Conservation (phyloP, 2,113 vertebrate species). For the Anarhynchus alexandrinus region DNA sequence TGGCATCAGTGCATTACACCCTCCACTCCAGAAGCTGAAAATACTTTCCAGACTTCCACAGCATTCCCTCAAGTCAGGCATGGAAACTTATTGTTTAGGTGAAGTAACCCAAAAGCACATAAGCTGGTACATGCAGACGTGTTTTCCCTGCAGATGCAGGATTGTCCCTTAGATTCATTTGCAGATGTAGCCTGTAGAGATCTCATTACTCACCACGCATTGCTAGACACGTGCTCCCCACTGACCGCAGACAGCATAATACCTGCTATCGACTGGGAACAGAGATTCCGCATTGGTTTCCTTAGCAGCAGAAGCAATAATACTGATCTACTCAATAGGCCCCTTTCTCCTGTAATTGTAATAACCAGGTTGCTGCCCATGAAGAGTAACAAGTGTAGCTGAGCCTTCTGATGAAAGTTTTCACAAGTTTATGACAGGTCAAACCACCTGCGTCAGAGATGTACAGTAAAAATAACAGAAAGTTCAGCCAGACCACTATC, state of each 20-base stretch:
- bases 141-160: not conserved
- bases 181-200: not conserved
- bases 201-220: not conserved
- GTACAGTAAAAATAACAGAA: not conserved
- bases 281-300: not conserved
- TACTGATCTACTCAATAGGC: not conserved
- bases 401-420: not conserved
- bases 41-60: conserved; percentile 25
- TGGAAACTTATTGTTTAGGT: not conserved
- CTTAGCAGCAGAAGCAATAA: conserved; percentile 33
- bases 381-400: not conserved
- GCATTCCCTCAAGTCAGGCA: not conserved
- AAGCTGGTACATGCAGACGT: not conserved
- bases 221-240: not conserved
- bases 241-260: not conserved
- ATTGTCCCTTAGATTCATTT: not conserved
- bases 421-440: not conserved
- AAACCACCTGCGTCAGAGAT: not conserved
- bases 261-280: not conserved
- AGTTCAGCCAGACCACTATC: not conserved
- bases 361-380: not conserved
- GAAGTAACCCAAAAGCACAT: not conserved
- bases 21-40: conserved; percentile 16
- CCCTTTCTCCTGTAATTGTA: not conserved
- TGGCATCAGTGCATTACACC: conserved; percentile 16